These are phyloP conservation scores for Tetragonisca angustula DNA, from an alignment of 2,888 invertebrate genomes.

Conservation along the genomic window DNA sequence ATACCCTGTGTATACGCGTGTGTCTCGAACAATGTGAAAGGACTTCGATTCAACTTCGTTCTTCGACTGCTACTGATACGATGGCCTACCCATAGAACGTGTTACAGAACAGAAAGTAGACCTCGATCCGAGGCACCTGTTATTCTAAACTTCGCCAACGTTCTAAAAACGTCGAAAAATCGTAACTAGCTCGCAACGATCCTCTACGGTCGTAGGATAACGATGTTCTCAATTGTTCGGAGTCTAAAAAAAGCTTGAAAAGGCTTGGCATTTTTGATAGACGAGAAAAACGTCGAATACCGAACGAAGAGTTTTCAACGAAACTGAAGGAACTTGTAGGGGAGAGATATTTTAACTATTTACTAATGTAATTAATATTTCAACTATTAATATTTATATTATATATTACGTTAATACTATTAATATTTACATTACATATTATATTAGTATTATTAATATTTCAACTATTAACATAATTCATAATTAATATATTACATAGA, in stretches of 20 bases:
- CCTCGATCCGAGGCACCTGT: not conserved
- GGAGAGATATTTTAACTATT: too few relatives aligned
- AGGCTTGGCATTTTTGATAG: not conserved
- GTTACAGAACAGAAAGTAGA: not conserved
- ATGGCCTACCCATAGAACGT: not conserved
- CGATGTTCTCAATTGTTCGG: not conserved
- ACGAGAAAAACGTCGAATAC: not conserved
- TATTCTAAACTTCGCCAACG: not conserved
- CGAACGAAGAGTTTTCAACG: too few relatives aligned
- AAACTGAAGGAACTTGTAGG: too few relatives aligned
- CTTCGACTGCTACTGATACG: slow-evolving; percentile 11
- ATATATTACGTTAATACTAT: too few relatives aligned
- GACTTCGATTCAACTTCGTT: slow-evolving; percentile 24
- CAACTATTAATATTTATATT: too few relatives aligned
- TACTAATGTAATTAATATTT: too few relatives aligned
- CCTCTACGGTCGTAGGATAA: not conserved
- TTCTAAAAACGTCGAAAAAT: not conserved
- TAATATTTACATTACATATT: too few relatives aligned
- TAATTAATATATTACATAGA: too few relatives aligned
- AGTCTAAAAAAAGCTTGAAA: not conserved
- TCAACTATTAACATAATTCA: too few relatives aligned
- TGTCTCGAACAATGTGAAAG: slow-evolving; percentile 29
- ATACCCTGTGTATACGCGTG: not conserved
- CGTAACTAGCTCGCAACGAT: not conserved
- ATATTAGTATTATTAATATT: too few relatives aligned